A percentile compares a stretch with the other conserved stretches of the same genome.
These are phyloP conservation scores for Mus pahari DNA, from an alignment of 2,113 vertebrate species.

Conservation along the genomic window DNA sequence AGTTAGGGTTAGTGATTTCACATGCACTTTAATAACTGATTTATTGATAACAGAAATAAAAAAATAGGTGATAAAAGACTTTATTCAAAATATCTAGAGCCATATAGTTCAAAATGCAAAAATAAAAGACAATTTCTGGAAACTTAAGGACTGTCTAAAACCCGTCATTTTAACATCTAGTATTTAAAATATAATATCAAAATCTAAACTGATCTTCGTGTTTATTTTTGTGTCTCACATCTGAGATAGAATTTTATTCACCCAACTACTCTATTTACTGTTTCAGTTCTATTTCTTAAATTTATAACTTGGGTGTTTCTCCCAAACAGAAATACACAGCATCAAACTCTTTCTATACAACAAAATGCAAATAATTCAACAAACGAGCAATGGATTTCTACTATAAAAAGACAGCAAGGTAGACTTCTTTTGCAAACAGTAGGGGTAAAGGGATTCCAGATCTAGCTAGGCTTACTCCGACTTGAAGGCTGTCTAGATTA, in stretches of 20 bases:
- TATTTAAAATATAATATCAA: slow-evolving; percentile 57
- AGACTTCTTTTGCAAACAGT: slow-evolving; percentile 50
- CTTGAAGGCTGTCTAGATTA: slow-evolving; percentile 1
- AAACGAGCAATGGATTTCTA: slow-evolving; percentile 54
- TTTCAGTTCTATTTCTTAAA: slow-evolving; percentile 61
- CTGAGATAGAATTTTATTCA: slow-evolving; percentile 16
- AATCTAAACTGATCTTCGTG: slow-evolving; percentile 48
- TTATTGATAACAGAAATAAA: slow-evolving; percentile 47
- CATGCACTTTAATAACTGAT: slow-evolving; percentile 37
- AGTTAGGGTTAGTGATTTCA: slow-evolving; percentile 35
- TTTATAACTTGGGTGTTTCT: slow-evolving; percentile 51
- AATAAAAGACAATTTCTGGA: slow-evolving; percentile 81
- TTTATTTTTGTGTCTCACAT: slow-evolving; percentile 56
- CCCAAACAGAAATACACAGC: slow-evolving; percentile 53
- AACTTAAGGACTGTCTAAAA: slow-evolving; percentile 67
- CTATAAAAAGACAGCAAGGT: not conserved
- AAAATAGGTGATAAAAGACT: slow-evolving; percentile 67
- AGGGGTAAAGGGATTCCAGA: not conserved
- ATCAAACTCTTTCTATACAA: slow-evolving; percentile 30
- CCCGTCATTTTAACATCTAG: slow-evolving; percentile 52
- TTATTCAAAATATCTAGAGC: slow-evolving; percentile 83
- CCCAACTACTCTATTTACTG: not conserved
- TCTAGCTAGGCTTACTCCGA: not conserved
- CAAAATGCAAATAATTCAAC: slow-evolving; percentile 50
- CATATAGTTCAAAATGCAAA: slow-evolving; percentile 81